These are phyloP conservation scores for Tiaroga cobitis DNA, from an alignment of 2,797 vertebrate genomes.

Conservation along the genomic window DNA sequence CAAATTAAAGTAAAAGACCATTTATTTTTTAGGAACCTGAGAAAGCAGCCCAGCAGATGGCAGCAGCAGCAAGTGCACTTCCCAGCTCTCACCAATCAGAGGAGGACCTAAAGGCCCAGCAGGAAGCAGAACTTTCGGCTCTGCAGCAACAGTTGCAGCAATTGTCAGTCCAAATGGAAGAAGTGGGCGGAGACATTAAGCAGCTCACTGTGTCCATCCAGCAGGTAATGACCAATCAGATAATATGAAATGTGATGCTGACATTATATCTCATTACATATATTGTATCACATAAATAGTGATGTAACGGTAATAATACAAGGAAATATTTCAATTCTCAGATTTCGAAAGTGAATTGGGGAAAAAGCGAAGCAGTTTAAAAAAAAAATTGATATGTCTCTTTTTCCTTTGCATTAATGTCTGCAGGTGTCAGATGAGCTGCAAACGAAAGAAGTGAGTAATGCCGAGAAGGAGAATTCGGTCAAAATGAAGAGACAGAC, in stretches of 20 bases:
- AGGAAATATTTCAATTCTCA: neutral
- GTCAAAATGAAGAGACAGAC: slow-evolving; percentile 84
- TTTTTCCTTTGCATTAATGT: neutral
- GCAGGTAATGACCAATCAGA: slow-evolving; percentile 74
- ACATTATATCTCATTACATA: neutral
- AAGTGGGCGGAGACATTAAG: slow-evolving; percentile 78
- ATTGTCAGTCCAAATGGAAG: slow-evolving; percentile 76
- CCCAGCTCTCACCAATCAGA: slow-evolving; percentile 72
- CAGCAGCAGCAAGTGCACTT: slow-evolving; percentile 64
- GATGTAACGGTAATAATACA: neutral
- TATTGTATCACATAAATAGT: neutral
- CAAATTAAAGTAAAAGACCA: neutral
- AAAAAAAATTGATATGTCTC: neutral
- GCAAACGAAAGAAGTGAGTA: slow-evolving; percentile 76
- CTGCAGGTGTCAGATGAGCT: slow-evolving; percentile 82
- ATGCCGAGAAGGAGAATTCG: slow-evolving; percentile 74
- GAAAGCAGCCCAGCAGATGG: slow-evolving; percentile 64
- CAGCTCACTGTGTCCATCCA: slow-evolving; percentile 75
- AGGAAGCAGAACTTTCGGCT: slow-evolving; percentile 79
- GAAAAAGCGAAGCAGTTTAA: neutral
- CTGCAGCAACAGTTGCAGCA: slow-evolving; percentile 80
- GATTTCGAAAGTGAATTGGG: neutral
- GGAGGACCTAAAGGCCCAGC: slow-evolving; percentile 74
- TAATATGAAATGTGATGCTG: neutral
- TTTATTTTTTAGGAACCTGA: slow-evolving; percentile 73